These are phyloP conservation scores for Pleuronectes platessa DNA, from an alignment of 2,113 vertebrate species.

Conservation along the genomic window DNA sequence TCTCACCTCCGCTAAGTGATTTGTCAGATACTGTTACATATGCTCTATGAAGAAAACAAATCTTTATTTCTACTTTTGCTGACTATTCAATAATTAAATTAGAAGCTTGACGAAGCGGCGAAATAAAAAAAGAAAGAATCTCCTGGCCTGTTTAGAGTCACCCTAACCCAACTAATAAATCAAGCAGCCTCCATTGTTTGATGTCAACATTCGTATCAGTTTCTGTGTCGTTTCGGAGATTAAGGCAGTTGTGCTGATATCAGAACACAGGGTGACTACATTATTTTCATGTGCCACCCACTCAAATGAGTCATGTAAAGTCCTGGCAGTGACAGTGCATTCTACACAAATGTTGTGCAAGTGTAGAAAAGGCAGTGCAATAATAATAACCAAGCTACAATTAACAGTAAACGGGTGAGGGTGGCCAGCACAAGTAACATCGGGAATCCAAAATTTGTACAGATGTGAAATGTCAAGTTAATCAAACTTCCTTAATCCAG, in stretches of 20 bases:
- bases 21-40: too few relatives aligned
- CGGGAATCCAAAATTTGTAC: too few relatives aligned
- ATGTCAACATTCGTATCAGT: neutral
- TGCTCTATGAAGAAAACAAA: too few relatives aligned
- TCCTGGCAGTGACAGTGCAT: conserved; percentile 55
- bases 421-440: neutral
- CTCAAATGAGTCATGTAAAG: conserved; percentile 56
- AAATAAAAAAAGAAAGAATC: neutral
- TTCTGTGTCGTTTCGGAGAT: neutral
- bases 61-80: too few relatives aligned
- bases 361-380: conserved; percentile 15
- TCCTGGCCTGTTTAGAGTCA: neutral
- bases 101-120: neutral
- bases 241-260: neutral
- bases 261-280: neutral
- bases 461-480: too few relatives aligned
- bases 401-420: neutral
- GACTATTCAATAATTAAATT: conserved; percentile 12
- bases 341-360: conserved; percentile 34
- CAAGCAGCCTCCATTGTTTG: too few relatives aligned
- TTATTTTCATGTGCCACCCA: conserved; percentile 33
- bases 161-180: too few relatives aligned
- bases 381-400: neutral
- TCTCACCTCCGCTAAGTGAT: too few relatives aligned
- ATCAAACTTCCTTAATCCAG: too few relatives aligned